phyloP scores from a whole-genome alignment of 2,888 invertebrate species.

The Eupithecia abbreviata region DNA sequence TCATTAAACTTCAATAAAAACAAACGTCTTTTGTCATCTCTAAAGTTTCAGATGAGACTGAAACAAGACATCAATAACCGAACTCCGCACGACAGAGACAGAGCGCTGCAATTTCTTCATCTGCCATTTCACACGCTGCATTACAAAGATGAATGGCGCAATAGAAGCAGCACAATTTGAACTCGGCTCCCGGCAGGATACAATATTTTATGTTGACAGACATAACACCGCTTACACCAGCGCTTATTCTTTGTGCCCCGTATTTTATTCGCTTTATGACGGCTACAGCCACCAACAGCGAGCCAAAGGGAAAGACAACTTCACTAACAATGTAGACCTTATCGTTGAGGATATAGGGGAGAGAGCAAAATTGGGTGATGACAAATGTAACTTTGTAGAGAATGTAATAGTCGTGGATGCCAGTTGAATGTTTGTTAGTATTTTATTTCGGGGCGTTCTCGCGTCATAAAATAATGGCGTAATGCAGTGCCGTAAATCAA shows the following conservation, averaged over 20 bases:
- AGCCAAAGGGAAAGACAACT: conserved; percentile 40
- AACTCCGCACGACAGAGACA: conserved; percentile 55
- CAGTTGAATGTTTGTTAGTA: conserved; percentile 83
- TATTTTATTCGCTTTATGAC: conserved; percentile 84
- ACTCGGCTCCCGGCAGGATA: conserved; percentile 77
- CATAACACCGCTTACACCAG: conserved; percentile 82
- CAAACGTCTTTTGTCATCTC: conserved; percentile 13
- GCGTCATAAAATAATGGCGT: conserved; percentile 83
- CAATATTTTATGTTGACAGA: conserved; percentile 84
- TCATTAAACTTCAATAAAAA: conserved; percentile 2
- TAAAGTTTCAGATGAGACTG: conserved; percentile 16
- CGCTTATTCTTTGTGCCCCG: conserved; percentile 84
- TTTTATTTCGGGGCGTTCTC: conserved; percentile 83
- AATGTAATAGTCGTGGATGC: conserved; percentile 81
- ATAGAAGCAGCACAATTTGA: conserved; percentile 79
- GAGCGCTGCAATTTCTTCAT: conserved; percentile 69
- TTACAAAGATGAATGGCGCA: conserved; percentile 78
- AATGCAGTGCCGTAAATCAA: conserved; percentile 82
- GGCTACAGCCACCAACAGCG: conserved; percentile 61
- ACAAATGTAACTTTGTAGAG: conserved; percentile 52
- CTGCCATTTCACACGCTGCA: conserved; percentile 75
- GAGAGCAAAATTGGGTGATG: conserved; percentile 26
- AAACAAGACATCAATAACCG: conserved; percentile 39
- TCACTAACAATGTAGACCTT: conserved; percentile 53
- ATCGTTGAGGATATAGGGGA: conserved; percentile 41